phyloP scores from a whole-genome alignment of 2,888 invertebrate species.

The Luperina nickerlii region DNA sequence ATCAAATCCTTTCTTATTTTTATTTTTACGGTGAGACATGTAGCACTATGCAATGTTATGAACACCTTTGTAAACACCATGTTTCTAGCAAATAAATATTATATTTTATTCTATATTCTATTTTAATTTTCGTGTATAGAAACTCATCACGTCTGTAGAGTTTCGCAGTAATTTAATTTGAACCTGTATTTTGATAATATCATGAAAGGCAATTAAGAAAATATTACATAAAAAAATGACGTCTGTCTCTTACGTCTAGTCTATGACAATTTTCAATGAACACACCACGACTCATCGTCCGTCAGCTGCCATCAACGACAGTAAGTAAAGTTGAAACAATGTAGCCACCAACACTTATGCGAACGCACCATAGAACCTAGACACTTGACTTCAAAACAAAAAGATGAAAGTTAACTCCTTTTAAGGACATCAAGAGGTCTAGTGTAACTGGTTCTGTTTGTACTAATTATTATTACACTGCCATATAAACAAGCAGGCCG shows the following conservation, averaged over 20 bases:
- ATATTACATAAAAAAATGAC: background rate
- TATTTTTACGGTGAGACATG: no score
- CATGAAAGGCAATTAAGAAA: background rate
- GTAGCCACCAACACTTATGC: slow-evolving; percentile 61
- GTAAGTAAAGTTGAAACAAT: slow-evolving; percentile 70
- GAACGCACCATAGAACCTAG: slow-evolving; percentile 52
- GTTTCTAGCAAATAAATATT: no score
- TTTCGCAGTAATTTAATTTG: no score
- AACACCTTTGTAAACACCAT: no score
- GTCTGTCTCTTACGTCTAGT: slow-evolving; percentile 42
- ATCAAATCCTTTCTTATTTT: no score
- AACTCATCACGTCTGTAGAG: no score
- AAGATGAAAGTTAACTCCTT: slow-evolving; percentile 26
- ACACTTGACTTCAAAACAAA: slow-evolving; percentile 47
- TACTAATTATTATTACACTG: slow-evolving; percentile 66
- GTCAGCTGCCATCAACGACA: slow-evolving; percentile 76
- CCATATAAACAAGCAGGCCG: slow-evolving; percentile 63
- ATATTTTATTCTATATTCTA: no score
- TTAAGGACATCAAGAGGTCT: slow-evolving; percentile 42
- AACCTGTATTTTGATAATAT: background rate
- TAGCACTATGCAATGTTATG: no score
- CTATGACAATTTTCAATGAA: slow-evolving; percentile 63
- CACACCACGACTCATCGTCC: slow-evolving; percentile 60
- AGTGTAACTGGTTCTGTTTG: slow-evolving; percentile 51
- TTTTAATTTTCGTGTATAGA: background rate